Evolutionary conservation across 2,888 invertebrate species (phyloP).

Genomic region (Andrena bicolor): DNA sequence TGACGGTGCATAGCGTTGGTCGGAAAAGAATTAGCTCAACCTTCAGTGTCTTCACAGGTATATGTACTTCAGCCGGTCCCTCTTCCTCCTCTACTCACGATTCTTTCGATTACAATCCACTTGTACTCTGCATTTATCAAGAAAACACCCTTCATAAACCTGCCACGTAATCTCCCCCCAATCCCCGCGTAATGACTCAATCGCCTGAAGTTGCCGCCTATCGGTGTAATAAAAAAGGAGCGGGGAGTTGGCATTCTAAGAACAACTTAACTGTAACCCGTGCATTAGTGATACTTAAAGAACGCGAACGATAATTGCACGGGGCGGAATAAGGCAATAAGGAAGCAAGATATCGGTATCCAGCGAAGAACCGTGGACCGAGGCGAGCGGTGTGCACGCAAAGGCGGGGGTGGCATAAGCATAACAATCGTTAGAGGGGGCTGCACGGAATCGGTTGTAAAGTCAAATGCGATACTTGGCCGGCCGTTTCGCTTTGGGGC

Average conservation of each 20-base stretch:
- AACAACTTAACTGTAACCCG: slow-evolving; percentile 5
- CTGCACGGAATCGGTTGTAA: slow-evolving; percentile 78
- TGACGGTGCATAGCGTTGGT: too few species aligned
- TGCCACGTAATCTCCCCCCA: slow-evolving; percentile 3
- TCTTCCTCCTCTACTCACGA: background rate
- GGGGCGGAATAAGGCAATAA: slow-evolving; percentile 20
- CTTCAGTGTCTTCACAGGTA: background rate
- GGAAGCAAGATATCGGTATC: slow-evolving; percentile 22
- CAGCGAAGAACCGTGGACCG: slow-evolving; percentile 8
- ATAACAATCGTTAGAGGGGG: slow-evolving; percentile 75
- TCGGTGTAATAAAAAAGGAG: slow-evolving; percentile 1
- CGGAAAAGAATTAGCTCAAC: background rate
- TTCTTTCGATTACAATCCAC: background rate
- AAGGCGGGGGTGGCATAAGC: slow-evolving; percentile 67
- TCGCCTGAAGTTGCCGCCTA: background rate
- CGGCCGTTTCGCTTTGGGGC: slow-evolving; percentile 79
- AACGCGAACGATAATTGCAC: slow-evolving; percentile 26
- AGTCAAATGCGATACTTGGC: slow-evolving; percentile 83
- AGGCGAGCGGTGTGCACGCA: slow-evolving; percentile 6
- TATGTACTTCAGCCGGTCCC: background rate
- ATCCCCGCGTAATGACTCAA: background rate
- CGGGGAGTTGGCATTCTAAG: slow-evolving; percentile 1
- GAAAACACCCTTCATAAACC: background rate
- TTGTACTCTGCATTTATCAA: background rate
- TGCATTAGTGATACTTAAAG: slow-evolving; percentile 15